These are phyloP conservation scores for Apodemia duryi DNA, from an alignment of 2,888 invertebrate species.

Conservation along the genomic window DNA sequence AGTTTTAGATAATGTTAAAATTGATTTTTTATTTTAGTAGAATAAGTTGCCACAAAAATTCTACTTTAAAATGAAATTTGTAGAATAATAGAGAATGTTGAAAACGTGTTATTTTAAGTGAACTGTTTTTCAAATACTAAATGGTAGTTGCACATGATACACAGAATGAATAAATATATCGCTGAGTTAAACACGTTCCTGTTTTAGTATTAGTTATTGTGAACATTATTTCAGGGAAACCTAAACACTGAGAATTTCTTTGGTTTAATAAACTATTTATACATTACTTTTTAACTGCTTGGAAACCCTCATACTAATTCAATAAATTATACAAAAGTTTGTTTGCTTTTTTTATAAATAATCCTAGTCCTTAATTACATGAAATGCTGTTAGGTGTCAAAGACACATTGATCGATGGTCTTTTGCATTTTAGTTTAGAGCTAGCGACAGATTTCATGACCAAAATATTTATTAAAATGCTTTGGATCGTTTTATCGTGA, in stretches of 20 bases:
- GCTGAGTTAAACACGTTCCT: neutral
- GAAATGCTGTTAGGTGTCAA: no score
- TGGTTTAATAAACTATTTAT: constrained; percentile 16
- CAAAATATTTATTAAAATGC: no score
- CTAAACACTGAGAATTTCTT: constrained; percentile 7
- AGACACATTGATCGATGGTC: no score
- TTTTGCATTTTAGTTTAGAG: no score
- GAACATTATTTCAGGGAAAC: constrained; percentile 12
- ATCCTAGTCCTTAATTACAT: no score
- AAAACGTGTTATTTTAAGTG: neutral
- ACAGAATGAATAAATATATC: neutral
- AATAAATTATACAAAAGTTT: constrained; percentile 22
- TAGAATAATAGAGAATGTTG: constrained; percentile 5
- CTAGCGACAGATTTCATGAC: no score
- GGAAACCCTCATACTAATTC: constrained; percentile 12
- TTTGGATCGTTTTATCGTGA: no score
- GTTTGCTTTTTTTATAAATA: constrained; percentile 16
- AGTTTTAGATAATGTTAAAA: neutral
- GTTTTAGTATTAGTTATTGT: constrained; percentile 4
- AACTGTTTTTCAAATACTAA: neutral
- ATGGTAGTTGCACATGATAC: neutral
- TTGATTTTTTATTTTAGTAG: neutral
- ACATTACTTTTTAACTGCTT: constrained; percentile 14
- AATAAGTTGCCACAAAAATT: neutral
- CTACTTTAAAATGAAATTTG: neutral